Evolutionary conservation across 1,140 invertebrate species (phyloP), one percentile per base, ranked within the genome.

Genomic region (Pseudomyrmex concolor): DNA sequence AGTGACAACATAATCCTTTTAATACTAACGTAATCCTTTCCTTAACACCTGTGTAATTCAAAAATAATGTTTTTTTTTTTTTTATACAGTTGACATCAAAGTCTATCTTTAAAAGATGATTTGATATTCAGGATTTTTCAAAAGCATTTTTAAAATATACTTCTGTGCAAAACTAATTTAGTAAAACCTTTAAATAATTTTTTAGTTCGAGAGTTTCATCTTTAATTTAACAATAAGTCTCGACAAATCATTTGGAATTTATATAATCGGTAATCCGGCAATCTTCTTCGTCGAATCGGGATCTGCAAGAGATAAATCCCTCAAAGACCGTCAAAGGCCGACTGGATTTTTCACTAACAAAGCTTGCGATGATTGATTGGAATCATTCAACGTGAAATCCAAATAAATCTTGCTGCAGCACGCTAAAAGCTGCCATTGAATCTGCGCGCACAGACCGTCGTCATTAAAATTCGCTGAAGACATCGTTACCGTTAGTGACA

Each of bases 381-480:
- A 15, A 17, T 54, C 50, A 66, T 82, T 43, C 70, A 19, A 62
- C 17, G 13, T 71, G 51, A 80, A 80, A 80, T 71, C 25, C 54
- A 17, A 51, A 81, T 81, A 81, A 82, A 82, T 82, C 12, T 4
- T 51, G 50, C 25, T 19, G 4, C 57, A 17, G 13, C 22, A 51
- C 34, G 70, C 25, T 45, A 55, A 17, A 12, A 68, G 13, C 57
- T 17, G 22, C 50, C 34, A 5, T 13, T 13, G 60, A 82, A 72
- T 25, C 78, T 63, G 70, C n/a, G 51, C 34, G 15, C 15, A 5
- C 7, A 3, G 57, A 13, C n/a, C 48, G 22, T 60, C 43, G 12
- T 80, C 66, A 71, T 80, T 80, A 80, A 80, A 80, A 80, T 71
- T 80, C 54, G 45, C 55, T 59, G 64, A 78, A 70, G 64, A 78